Conservation (phyloP, 53 echinoderm and acorn worm species). For the Holothuria scabra region DNA sequence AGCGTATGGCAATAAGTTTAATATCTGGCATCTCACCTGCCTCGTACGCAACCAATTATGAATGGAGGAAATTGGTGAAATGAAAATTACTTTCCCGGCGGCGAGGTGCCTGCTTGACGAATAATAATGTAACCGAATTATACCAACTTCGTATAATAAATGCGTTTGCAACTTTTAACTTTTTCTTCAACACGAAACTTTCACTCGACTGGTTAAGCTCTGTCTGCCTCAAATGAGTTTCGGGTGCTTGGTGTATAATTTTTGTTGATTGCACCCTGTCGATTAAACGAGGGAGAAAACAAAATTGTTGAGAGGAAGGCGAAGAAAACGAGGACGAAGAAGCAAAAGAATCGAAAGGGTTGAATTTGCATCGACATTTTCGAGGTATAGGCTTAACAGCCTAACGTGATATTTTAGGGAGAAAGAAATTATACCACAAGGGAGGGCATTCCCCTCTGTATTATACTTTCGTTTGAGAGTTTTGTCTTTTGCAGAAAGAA, state of each 20-base stretch:
- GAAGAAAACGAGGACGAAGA: too few species aligned
- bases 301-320: neutral
- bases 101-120: conserved; percentile 36
- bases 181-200: conserved; percentile 23
- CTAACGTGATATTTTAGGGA: too few species aligned
- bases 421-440: too few species aligned
- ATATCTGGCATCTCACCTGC: conserved; percentile 22
- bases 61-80: conserved; percentile 36
- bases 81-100: conserved; percentile 43
- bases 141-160: conserved; percentile 19
- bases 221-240: conserved; percentile 14
- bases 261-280: conserved; percentile 45
- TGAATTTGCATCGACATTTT: too few species aligned
- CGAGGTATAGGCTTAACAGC: too few species aligned
- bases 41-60: conserved; percentile 37
- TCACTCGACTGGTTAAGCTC: conserved; percentile 16
- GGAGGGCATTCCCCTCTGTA: too few species aligned
- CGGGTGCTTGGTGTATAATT: conserved; percentile 27
- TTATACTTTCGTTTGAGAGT: too few species aligned
- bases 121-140: conserved; percentile 44
- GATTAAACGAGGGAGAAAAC: conserved; percentile 24
- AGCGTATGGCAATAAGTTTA: too few species aligned
- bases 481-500: too few species aligned
- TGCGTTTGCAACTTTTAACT: conserved; percentile 22
- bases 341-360: too few species aligned